These are phyloP conservation scores for Seira ritae DNA, from an alignment of 2,888 invertebrate genomes.

Conservation along the genomic window DNA sequence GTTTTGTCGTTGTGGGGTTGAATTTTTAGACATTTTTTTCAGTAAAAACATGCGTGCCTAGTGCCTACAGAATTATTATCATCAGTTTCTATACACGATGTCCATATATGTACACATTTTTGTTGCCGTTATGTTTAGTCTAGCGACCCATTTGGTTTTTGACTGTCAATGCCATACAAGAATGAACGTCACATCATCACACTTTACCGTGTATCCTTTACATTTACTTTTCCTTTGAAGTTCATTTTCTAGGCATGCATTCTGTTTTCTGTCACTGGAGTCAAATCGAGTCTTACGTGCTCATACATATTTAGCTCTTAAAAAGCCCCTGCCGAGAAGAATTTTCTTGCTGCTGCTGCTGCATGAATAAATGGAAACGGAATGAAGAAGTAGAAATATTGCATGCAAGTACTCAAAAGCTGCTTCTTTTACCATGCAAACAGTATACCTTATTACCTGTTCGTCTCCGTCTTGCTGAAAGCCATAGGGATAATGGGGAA, in stretches of 20 bases:
- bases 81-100: too few species aligned
- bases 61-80: too few species aligned
- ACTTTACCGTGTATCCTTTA: background rate
- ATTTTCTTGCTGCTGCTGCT: too few species aligned
- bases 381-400: too few species aligned
- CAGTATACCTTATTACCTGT: background rate
- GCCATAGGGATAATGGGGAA: background rate
- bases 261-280: background rate
- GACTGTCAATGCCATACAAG: constrained; percentile 46
- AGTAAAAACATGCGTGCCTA: too few species aligned
- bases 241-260: constrained; percentile 24
- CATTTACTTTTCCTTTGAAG: constrained; percentile 20
- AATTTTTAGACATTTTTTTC: too few species aligned
- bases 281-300: constrained; percentile 9
- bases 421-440: background rate
- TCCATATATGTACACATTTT: too few species aligned
- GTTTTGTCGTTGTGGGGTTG: too few species aligned
- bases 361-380: too few species aligned
- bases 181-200: background rate
- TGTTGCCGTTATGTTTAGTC: constrained; percentile 41
- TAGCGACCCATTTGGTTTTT: constrained; percentile 49
- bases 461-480: background rate
- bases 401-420: too few species aligned
- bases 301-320: constrained; percentile 11
- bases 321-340: too few species aligned